These are phyloP conservation scores for Phylloscopus trochilus DNA, from an alignment of 2,113 vertebrate species.

Conservation along the genomic window DNA sequence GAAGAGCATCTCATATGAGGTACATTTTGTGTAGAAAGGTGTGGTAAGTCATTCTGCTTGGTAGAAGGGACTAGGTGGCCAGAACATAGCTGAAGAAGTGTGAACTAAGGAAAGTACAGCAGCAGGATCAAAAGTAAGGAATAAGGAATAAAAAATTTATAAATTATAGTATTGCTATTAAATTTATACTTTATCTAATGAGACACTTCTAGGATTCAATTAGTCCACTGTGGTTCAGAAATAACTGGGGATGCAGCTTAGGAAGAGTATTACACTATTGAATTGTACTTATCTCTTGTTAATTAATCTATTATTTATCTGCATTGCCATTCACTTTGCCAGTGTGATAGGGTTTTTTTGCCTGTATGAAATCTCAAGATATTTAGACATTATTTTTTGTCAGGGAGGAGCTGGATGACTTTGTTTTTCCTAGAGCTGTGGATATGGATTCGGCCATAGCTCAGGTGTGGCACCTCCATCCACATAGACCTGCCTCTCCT, in stretches of 20 bases:
- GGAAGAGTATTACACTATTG: background rate
- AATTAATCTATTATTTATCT: conserved; percentile 4
- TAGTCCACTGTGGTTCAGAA: background rate
- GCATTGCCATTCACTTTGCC: background rate
- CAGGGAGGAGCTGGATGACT: background rate
- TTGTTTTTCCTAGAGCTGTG: background rate
- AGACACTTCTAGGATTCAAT: background rate
- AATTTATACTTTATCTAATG: background rate
- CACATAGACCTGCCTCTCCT: background rate
- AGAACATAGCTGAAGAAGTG: background rate
- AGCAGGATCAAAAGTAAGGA: background rate
- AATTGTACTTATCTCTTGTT: background rate
- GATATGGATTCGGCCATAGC: background rate
- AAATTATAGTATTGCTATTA: background rate
- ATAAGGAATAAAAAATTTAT: background rate
- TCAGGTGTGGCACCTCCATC: background rate
- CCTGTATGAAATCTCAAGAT: background rate
- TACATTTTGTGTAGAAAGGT: background rate
- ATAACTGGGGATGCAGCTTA: background rate
- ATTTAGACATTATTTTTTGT: background rate
- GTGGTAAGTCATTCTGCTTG: background rate
- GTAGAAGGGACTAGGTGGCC: background rate
- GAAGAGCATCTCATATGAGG: background rate
- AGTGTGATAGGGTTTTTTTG: background rate
- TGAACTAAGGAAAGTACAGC: background rate